phyloP scores from a whole-genome alignment of 2,113 vertebrate species.

The Rhabdomys dilectus region DNA sequence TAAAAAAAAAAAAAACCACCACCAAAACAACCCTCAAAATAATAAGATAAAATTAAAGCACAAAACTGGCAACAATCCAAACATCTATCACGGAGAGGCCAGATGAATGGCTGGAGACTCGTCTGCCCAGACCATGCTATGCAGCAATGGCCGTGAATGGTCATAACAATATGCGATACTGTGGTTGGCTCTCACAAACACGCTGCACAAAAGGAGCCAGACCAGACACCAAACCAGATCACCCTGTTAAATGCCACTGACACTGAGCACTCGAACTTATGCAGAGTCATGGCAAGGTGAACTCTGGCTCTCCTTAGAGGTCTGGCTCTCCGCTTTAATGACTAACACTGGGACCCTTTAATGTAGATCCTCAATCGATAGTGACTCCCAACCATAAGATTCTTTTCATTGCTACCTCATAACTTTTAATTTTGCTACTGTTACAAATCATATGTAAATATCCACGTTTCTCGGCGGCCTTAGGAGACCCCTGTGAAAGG shows the following conservation, averaged over 20 bases:
- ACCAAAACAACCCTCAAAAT: too few species aligned
- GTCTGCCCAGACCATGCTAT: too few species aligned
- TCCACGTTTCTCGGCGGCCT: neutral
- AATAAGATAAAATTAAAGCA: neutral
- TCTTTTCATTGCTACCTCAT: neutral
- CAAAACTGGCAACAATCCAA: neutral
- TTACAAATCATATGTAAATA: neutral
- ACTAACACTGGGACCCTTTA: neutral
- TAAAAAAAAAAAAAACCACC: neutral
- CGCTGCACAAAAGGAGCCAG: neutral
- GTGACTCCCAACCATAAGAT: neutral
- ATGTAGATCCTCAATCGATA: neutral
- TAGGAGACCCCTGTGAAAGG: neutral
- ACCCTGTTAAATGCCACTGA: neutral
- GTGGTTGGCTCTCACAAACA: neutral
- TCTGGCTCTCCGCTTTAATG: neutral
- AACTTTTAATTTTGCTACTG: neutral
- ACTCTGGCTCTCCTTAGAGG: neutral
- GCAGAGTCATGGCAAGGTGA: neutral
- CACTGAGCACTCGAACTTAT: too few species aligned
- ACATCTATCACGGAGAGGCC: neutral
- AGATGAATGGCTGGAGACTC: neutral
- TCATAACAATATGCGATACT: fast-evolving
- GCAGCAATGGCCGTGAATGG: neutral
- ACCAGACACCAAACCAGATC: neutral